Evolutionary conservation across 2,797 vertebrate genomes (phyloP), one percentile per base, ranked within the genome.

Genomic region (Micromesistius poutassou): DNA sequence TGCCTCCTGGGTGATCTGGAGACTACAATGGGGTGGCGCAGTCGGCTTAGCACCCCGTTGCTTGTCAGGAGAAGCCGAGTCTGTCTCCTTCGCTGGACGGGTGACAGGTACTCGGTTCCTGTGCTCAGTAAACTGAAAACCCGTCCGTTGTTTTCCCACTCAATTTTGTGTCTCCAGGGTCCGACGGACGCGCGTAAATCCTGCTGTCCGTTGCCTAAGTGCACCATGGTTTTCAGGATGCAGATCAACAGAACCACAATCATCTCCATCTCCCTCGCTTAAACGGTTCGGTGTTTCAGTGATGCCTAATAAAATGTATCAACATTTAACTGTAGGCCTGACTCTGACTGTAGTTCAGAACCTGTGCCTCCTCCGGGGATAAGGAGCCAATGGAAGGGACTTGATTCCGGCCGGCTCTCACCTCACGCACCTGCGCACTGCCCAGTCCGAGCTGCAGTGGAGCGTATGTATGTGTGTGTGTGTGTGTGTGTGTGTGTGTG

Each of bases 91-190:
- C 22, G 74, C 72, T 86, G 88, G 1, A 77, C 80, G 0, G 89
- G 89, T 16, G 83, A 76, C 3, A 80, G 91, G 71, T 93, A 93
- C 10, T 90, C 89, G 19, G 91, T 86, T 16, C 92, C 93, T 0
- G 92, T 93, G 89, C 93, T 94, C 80, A 93, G 82, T 30, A 95
- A 84, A 76, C 92, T 93, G 84, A 89, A 93, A 62, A 93, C 84
- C 71, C 89, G 92, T 0, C 95, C 93, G 81, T 93, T 93, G 76
- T 90, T 94, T 78, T 93, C 85, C 95, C 95, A 95, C 78, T 91
- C 91, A 36, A 92, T 86, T 66, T 85, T 90, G 62, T 95, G 92
- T 80, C 82, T 91, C 94, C 94, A 95, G 19, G 92, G 89, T 5
- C 86, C 91, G 0, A 38, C 71, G 5, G 76, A 73, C 38, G 82